Evolutionary conservation across 2,797 vertebrate genomes (phyloP).

Genomic region (Synanceia verrucosa): DNA sequence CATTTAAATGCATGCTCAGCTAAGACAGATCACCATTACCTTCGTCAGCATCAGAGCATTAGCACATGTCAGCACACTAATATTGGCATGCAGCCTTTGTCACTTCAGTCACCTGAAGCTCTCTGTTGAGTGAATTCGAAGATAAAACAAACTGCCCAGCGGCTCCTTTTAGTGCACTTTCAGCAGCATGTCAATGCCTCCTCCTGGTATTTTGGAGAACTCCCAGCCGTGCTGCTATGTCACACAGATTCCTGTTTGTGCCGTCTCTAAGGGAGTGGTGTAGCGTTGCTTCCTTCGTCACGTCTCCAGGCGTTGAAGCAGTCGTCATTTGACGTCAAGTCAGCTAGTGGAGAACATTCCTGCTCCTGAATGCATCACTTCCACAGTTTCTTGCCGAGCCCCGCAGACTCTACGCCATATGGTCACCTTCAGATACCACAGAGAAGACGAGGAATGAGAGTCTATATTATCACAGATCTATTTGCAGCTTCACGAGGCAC

Average conservation of each 20-base stretch:
- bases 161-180: not conserved
- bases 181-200: not conserved
- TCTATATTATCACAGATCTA: not conserved
- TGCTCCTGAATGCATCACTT: constrained; percentile 40
- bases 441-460: constrained; percentile 16
- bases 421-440: constrained; percentile 47
- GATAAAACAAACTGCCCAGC: too few relatives aligned
- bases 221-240: not conserved
- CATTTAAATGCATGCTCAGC: too few relatives aligned
- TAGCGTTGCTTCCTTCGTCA: not conserved
- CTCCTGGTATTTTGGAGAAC: not conserved
- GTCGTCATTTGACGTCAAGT: constrained; percentile 36
- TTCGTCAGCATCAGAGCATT: too few relatives aligned
- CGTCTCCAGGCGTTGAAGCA: too few relatives aligned
- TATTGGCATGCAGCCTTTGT: too few relatives aligned
- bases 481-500: constrained; percentile 1
- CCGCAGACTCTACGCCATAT: constrained; percentile 47
- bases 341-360: constrained; percentile 3
- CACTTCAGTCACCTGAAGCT: too few relatives aligned
- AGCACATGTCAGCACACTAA: too few relatives aligned
- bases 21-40: too few relatives aligned
- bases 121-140: too few relatives aligned
- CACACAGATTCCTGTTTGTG: not conserved
- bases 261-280: constrained; percentile 23
- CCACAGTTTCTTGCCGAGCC: not conserved